Conservation (phyloP, 2,113 vertebrate species). For the Choloepus hoffmanni region DNA sequence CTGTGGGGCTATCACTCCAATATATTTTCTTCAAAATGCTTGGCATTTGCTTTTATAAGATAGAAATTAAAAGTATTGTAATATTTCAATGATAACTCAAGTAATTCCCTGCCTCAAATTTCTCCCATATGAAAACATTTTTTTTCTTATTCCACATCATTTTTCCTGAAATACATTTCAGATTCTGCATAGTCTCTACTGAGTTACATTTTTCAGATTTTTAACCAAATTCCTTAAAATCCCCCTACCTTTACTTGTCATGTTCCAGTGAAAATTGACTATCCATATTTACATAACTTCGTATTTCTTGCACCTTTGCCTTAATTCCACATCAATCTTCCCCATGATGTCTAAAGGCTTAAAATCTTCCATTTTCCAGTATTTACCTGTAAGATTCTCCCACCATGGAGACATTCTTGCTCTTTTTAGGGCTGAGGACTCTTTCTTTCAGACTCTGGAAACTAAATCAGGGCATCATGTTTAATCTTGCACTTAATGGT, state of each 20-base stretch:
- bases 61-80: neutral
- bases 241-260: neutral
- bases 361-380: neutral
- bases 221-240: neutral
- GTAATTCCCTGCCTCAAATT: neutral
- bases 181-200: neutral
- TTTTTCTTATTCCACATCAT: neutral
- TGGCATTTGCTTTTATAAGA: neutral
- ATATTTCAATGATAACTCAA: neutral
- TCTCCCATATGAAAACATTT: neutral
- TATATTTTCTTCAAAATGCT: too few species aligned
- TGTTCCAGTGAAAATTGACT: neutral
- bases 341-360: neutral
- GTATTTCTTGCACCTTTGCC: neutral
- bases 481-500: too few species aligned
- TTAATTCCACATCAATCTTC: neutral
- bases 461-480: fast-evolving
- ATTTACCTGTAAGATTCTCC: too few species aligned
- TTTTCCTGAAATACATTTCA: neutral
- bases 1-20: too few species aligned
- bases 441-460: neutral
- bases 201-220: neutral
- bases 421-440: neutral
- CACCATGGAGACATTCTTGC: neutral
- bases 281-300: neutral